Evolutionary conservation across 2,797 vertebrate genomes (phyloP), one percentile per base, ranked within the genome.

Genomic region (Psittacula echo): DNA sequence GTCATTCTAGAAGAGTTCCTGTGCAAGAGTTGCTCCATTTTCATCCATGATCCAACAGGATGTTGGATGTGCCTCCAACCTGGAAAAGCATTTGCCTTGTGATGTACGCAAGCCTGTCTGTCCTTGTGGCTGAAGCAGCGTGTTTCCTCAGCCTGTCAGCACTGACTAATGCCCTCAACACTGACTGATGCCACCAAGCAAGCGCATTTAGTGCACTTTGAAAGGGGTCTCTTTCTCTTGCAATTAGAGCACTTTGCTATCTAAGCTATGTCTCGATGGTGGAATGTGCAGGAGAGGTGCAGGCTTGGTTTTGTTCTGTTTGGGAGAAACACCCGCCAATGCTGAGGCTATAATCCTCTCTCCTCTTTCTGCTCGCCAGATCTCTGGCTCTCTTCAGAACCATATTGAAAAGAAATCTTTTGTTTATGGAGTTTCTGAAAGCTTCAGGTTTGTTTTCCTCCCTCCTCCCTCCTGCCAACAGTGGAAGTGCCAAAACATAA

Each of bases 391-490:
- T 44, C 68, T 73, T 90, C 71, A 93, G 79, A 86, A 50, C 37
- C 54, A 50, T 26, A 26, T 0, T 79, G 74, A 93, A 93, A 91
- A 94, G 8, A 86, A 95, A 78, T 81, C 54, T 34, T 83, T 54
- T 86, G 87, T 93, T 96, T 96, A 79, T 58, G 39, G 71, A 91
- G n/a, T 95, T 91, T 96, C 85, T 90, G 94, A 47, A 81, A 94
- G 66, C 37, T 74, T 85, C 86, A 93, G 85, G 85, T 95, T 94
- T 94, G 76, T 93, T 94, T 94, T 79, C 50, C 66, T 92, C 56
- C 5, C 0, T 83, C 21, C 54, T 94, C 13, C 18, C 26, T 85
- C 54, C 89, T 93, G 76, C 91, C 93, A 94, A 37, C 0, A 12
- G 37, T 91, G 74, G 26, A 87, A 94, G 56, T 74, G 87, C 82